phyloP scores from a whole-genome alignment of 2,888 invertebrate genomes.

The Magallana nippona region DNA sequence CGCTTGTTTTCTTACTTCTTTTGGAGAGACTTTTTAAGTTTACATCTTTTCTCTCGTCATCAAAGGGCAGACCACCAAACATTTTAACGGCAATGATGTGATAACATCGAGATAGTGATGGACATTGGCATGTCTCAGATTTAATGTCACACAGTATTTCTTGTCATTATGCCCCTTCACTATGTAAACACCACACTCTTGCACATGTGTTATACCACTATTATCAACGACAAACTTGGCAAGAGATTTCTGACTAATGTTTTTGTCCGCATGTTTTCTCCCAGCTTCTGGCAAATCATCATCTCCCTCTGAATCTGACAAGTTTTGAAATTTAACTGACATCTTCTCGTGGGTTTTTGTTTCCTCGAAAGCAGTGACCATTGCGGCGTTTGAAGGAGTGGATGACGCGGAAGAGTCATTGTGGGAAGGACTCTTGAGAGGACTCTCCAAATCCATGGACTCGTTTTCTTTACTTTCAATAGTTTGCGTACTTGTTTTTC shows the following conservation, averaged over 20 bases:
- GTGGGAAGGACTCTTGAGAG: no score
- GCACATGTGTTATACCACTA: constrained; percentile 11
- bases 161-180: background rate
- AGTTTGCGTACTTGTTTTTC: no score
- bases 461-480: no score
- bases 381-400: no score
- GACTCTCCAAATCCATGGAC: no score
- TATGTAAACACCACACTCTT: background rate
- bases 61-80: background rate
- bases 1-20: background rate
- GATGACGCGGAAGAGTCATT: no score
- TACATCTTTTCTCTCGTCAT: background rate
- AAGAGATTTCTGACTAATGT: background rate
- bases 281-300: no score
- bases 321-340: no score
- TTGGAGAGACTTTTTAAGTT: background rate
- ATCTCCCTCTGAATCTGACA: no score
- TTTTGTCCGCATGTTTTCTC: no score
- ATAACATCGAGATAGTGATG: background rate
- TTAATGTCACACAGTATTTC: constrained; percentile 5
- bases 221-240: background rate
- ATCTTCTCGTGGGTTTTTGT: no score
- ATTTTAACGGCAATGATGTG: constrained; percentile 18
- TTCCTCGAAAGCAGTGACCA: no score
- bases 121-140: constrained; percentile 28